Percentiles rank a stretch among this genome's conserved stretches.
These are phyloP conservation scores for Pinctada fucata DNA, from an alignment of 2,888 invertebrate species.

Conservation along the genomic window DNA sequence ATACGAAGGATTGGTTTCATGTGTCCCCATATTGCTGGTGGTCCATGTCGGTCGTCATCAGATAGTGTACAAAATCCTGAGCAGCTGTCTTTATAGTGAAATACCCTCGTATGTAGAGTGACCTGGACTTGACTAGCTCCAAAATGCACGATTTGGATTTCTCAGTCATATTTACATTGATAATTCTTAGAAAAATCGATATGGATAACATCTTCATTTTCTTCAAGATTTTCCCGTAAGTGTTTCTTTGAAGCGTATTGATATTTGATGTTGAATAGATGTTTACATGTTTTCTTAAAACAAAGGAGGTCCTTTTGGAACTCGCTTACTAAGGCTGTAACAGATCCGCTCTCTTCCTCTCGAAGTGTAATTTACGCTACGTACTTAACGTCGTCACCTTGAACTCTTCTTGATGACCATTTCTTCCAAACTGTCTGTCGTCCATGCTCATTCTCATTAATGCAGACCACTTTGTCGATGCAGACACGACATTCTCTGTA, in stretches of 20 bases:
- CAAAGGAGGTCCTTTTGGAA: slow-evolving; percentile 19
- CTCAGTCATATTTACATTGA: slow-evolving; percentile 65
- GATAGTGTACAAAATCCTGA: slow-evolving; percentile 16
- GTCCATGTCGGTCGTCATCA: slow-evolving; percentile 65
- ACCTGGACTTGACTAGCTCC: slow-evolving; percentile 63
- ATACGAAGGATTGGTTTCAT: slow-evolving; percentile 60
- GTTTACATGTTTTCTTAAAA: slow-evolving; percentile 26
- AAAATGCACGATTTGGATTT: slow-evolving; percentile 73
- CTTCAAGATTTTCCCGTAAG: slow-evolving; percentile 46
- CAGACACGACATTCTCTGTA: slow-evolving; percentile 35
- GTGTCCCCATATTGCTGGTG: slow-evolving; percentile 75
- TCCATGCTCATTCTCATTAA: slow-evolving; percentile 8
- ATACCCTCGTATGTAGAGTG: slow-evolving; percentile 74
- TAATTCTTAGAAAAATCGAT: slow-evolving; percentile 76
- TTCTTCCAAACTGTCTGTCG: slow-evolving; percentile 30
- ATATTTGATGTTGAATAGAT: slow-evolving; percentile 45
- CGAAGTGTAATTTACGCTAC: slow-evolving; percentile 13
- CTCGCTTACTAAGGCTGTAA: slow-evolving; percentile 11
- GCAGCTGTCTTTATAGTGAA: slow-evolving; percentile 51
- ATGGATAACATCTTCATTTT: slow-evolving; percentile 49
- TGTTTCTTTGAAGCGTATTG: slow-evolving; percentile 40
- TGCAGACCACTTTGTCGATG: slow-evolving; percentile 2
- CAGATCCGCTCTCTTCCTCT: slow-evolving; percentile 27
- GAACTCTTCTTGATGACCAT: slow-evolving; percentile 23
- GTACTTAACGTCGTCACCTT: background rate